These are phyloP conservation scores for Takifugu ocellatus DNA, from an alignment of 2,797 vertebrate genomes.

Conservation along the genomic window DNA sequence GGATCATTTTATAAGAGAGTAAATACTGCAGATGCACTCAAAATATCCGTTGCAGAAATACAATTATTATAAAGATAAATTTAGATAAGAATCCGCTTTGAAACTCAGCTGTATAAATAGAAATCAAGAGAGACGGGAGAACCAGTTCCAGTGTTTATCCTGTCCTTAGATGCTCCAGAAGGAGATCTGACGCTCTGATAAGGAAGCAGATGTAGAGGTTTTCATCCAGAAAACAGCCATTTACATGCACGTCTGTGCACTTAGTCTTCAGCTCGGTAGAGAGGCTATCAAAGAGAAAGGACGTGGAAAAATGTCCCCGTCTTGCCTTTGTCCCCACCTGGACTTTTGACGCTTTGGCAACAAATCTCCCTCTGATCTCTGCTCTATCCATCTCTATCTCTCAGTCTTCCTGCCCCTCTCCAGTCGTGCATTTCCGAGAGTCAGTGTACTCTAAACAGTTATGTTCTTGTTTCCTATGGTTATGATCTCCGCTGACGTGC, in stretches of 20 bases:
- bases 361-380: slow-evolving; percentile 36
- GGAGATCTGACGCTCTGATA: slow-evolving; percentile 49
- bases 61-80: neutral
- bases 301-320: slow-evolving; percentile 24
- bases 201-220: slow-evolving; percentile 36
- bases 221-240: slow-evolving; percentile 48
- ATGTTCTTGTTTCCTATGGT: slow-evolving; percentile 68
- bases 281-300: slow-evolving; percentile 18
- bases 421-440: slow-evolving; percentile 56
- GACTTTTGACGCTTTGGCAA: slow-evolving; percentile 40
- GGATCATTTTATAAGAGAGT: neutral
- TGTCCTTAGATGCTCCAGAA: slow-evolving; percentile 30
- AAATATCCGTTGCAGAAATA: neutral
- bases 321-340: slow-evolving; percentile 45
- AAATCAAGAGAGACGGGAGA: slow-evolving; percentile 7
- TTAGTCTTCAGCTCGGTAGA: slow-evolving; percentile 13
- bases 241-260: slow-evolving; percentile 31
- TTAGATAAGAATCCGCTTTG: neutral
- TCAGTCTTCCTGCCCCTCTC: slow-evolving; percentile 51
- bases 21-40: slow-evolving; percentile 2
- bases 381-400: slow-evolving; percentile 18
- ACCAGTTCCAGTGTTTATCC: slow-evolving; percentile 40
- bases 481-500: slow-evolving; percentile 65
- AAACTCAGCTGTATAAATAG: slow-evolving; percentile 3
- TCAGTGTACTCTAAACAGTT: slow-evolving; percentile 68